Evolutionary conservation across 2,113 vertebrate species (phyloP), one percentile per base, ranked within the genome.

Genomic region (Carassius carassius): DNA sequence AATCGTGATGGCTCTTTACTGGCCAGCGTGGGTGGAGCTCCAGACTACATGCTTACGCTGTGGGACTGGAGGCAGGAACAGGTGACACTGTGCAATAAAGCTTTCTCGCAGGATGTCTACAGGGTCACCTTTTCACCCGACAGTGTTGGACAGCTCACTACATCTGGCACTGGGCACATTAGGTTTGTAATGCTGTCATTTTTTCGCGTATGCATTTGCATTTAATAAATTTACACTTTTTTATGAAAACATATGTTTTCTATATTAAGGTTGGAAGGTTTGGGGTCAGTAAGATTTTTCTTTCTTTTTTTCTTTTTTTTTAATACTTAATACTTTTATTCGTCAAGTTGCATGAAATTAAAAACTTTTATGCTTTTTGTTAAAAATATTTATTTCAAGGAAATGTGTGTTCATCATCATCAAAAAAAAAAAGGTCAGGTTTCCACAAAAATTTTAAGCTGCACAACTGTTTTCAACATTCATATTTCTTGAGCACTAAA

Each of bases 31-130:
- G 96, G 97, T 2, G 88, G 94, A 56, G 90, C 89, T 16, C 96
- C 97, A 0, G 97, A 99, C 90, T 96, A 94, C 85, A 97, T 94
- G 88, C 84, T 99, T 88, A 98, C 96, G 1, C 90, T 99, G 72
- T 99, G 98, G 98, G 92, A 96, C 44, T 99, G 98, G 98, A 96
- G 89, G 85, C 91, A 95, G 85, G 97, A 99, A 88, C 92, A 95
- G 83, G 95, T 96, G 84, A 81, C 94, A 75, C 86, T 97, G 88
- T 95, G 95, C 85, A 95, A 93, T 83, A 98, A 97, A 92, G 97
- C 97, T 44, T 95, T 96, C 90, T 95, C 96, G 44, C 96, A 97
- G 91, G 97, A 98, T n/a, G 92, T 99, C 76, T 98, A 95, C 91
- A 91, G 92, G 60, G 94, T 98, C 88, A 96, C 94, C 32, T 99